Base-by-base conservation (phyloP, 2,113 vertebrate genomes). In the Psittacula cyanocephala region DNA sequence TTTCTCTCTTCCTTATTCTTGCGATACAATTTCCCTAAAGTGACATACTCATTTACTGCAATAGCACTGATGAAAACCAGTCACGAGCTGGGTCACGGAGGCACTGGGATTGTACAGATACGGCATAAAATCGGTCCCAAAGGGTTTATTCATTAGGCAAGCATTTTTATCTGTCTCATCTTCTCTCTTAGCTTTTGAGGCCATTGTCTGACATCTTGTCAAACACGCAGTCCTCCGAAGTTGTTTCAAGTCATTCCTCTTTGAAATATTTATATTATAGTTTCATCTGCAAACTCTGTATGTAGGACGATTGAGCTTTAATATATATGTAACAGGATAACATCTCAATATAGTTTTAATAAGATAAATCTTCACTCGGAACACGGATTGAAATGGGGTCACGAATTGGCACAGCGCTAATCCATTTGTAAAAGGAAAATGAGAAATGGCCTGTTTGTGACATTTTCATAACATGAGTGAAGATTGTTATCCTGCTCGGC, bases 401-500 rank as follows among this genome's bases (percentile, higher is more conserved):
- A 50, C 2, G 57, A 81, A 89, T 82, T 6, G 28, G 53, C 87
- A 70, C 37, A 81, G 84, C 31, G 5, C 37, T 81, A 91, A 96
- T 92, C 69, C 50, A 1, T 89, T 72, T 88, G 78, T 53, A 81
- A 93, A 75, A 85, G 3, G 28, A 72, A 83, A 91, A 91, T 87
- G 91, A 95, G 81, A 70, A 69, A 93, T 78, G 60, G 29, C 44
- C 47, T 70, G 76, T 44, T 70, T 69, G 80, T 63, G 95, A 93
- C 31, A 28, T 75, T 74, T 79, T 70, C 75, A 17, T 71, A 95
- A 60, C 46, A 77, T 31, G 27, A 82, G 76, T 22, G 70, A 71
- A 91, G 89, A 81, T 94, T 49, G 37, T 81, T 88, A 78, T 93
- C 89, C 78, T 28, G 0, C 59, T 49, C 11, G 2, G 41, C 44